phyloP scores from a whole-genome alignment of 1,140 invertebrate genomes.

The Pseudobourletiella spinata region DNA sequence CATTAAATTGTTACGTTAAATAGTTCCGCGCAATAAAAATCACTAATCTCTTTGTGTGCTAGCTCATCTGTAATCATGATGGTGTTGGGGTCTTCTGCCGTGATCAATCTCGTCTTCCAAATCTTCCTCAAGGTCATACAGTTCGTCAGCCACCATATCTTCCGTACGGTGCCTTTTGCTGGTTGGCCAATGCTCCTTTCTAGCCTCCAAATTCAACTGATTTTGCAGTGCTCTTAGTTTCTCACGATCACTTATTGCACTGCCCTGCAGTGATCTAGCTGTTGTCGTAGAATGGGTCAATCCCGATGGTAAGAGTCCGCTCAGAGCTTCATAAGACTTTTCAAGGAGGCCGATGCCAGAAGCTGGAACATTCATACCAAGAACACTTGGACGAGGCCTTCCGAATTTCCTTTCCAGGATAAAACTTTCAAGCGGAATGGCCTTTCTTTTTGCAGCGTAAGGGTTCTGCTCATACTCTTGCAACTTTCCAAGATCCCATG shows the following conservation, averaged over 20 bases:
- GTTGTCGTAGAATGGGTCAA: too few relatives aligned
- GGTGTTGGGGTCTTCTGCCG: neutral
- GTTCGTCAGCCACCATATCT: neutral
- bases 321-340: neutral
- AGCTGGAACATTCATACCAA: too few relatives aligned
- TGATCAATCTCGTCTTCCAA: neutral
- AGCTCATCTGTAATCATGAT: neutral
- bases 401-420: neutral
- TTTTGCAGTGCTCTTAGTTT: neutral
- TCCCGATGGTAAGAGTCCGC: neutral
- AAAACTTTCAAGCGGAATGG: constrained; percentile 1
- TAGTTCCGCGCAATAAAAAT: neutral
- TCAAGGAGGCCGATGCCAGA: neutral
- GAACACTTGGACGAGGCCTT: neutral
- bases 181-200: too few relatives aligned
- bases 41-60: neutral
- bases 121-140: neutral
- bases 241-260: neutral
- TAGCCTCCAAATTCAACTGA: too few relatives aligned
- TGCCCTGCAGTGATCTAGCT: too few relatives aligned
- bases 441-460: neutral
- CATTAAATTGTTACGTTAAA: neutral
- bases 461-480: neutral
- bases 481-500: too few relatives aligned
- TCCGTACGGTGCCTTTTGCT: neutral